These are phyloP conservation scores for Aurelia aurita DNA, from an alignment of 30 jellyfish, hydroid and myxozoan species.

Conservation along the genomic window DNA sequence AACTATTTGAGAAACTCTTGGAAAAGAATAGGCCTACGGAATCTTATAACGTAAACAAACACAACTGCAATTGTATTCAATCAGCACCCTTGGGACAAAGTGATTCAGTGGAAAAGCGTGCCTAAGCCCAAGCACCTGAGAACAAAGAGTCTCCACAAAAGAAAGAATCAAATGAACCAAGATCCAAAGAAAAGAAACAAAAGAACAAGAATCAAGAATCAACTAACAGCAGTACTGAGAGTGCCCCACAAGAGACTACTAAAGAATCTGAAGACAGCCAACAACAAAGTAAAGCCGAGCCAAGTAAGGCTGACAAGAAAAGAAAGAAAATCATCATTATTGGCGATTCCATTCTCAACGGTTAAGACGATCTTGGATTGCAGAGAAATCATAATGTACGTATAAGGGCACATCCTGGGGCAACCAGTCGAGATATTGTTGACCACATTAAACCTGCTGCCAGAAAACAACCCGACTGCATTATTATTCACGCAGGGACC, in stretches of 20 bases:
- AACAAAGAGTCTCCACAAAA: constrained; percentile 9
- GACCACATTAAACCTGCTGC: constrained; percentile 19
- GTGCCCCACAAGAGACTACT: constrained; percentile 12
- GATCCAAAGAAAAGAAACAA: constrained; percentile 25
- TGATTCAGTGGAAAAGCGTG: constrained; percentile 20
- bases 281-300: too few relatives aligned
- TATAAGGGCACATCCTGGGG: neutral
- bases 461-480: constrained; percentile 13
- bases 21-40: constrained; percentile 2
- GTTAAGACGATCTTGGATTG: constrained; percentile 23
- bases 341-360: constrained; percentile 20
- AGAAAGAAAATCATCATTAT: too few relatives aligned
- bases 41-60: neutral
- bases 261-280: neutral
- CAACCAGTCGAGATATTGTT: constrained; percentile 30
- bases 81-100: neutral
- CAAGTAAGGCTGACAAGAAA: too few relatives aligned
- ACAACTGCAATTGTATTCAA: constrained; percentile 2
- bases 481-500: constrained; percentile 2
- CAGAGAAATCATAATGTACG: constrained; percentile 13
- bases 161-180: constrained; percentile 33
- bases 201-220: constrained; percentile 16
- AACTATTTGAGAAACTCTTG: neutral
- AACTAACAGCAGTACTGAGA: constrained; percentile 3
- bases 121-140: constrained; percentile 9